phyloP scores from a whole-genome alignment of 2,888 invertebrate species.

The Schizotus pectinicornis region DNA sequence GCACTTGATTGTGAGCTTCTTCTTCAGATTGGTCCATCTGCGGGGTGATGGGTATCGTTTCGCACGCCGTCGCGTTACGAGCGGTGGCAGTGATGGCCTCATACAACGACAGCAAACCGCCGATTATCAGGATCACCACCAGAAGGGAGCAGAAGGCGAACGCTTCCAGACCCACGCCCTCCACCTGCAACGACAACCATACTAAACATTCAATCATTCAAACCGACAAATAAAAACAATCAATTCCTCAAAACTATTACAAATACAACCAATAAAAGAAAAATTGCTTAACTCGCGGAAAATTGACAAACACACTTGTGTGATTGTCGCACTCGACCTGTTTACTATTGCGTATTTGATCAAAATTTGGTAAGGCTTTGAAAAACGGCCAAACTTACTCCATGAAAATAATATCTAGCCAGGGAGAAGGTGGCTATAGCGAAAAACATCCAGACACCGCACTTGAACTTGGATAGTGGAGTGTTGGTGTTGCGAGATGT shows the following conservation, averaged over 20 bases:
- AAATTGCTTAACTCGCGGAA: no score
- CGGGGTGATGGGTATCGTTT: conserved; percentile 57
- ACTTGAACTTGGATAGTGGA: conserved; percentile 68
- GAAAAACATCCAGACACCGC: conserved; percentile 75
- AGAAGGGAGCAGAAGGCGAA: conserved; percentile 63
- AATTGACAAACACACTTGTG: no score
- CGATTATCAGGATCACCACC: conserved; percentile 67
- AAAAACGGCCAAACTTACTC: conserved; percentile 50
- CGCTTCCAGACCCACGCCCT: conserved; percentile 47
- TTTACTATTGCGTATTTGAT: no score
- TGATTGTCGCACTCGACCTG: no score
- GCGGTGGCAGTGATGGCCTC: conserved; percentile 46
- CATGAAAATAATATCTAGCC: conserved; percentile 72
- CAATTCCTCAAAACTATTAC: no score
- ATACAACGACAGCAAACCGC: conserved; percentile 69
- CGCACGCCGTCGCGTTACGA: conserved; percentile 36
- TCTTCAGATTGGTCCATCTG: conserved; percentile 54
- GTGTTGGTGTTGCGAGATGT: conserved; percentile 31
- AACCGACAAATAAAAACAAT: conserved; percentile 25
- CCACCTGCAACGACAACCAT: conserved; percentile 37
- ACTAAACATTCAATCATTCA: conserved; percentile 37
- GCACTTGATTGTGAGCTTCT: conserved; percentile 35
- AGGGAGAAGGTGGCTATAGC: conserved; percentile 73
- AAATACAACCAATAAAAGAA: no score
- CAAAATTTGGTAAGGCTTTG: no score